A percentile compares a stretch with the other conserved stretches of the same genome.
phyloP scores from a whole-genome alignment of 2,797 vertebrate species.

The Syngnathus acus region DNA sequence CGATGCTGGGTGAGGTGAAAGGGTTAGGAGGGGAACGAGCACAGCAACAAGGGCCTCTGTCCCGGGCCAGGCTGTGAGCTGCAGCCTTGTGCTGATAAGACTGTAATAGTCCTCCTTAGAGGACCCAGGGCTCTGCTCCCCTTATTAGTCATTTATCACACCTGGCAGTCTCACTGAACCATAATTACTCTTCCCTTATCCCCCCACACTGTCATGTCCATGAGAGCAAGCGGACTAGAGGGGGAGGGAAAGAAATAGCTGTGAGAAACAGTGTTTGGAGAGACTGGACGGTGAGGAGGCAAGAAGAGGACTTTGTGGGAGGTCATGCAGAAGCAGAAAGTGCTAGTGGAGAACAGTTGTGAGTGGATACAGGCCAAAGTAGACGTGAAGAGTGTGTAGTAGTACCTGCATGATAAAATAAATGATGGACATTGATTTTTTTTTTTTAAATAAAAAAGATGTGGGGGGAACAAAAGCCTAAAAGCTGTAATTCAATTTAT shows the following conservation, averaged over 20 bases:
- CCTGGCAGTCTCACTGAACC: constrained; percentile 98
- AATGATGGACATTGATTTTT: constrained; percentile 39
- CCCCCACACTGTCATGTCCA: constrained; percentile 93
- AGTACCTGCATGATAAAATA: constrained; percentile 70
- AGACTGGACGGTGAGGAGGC: constrained; percentile 49
- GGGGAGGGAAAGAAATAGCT: constrained; percentile 51
- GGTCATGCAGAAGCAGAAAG: constrained; percentile 35
- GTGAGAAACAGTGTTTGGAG: constrained; percentile 49
- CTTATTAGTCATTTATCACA: constrained; percentile 99
- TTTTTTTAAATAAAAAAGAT: constrained; percentile 22
- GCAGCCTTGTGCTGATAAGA: constrained; percentile 91
- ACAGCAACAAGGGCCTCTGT: constrained; percentile 75
- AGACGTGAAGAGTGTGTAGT: constrained; percentile 58
- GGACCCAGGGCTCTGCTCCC: constrained; percentile 83
- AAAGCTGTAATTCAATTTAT: constrained; percentile 44
- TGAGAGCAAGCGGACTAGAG: constrained; percentile 62
- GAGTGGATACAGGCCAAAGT: constrained; percentile 40
- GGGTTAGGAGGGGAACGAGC: constrained; percentile 62
- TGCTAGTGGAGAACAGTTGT: constrained; percentile 35
- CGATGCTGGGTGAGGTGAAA: constrained; percentile 58
- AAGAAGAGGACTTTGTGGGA: constrained; percentile 25
- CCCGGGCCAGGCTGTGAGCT: constrained; percentile 75
- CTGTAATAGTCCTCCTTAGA: constrained; percentile 99
- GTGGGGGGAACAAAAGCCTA: constrained; percentile 20
- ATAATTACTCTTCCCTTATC: constrained; percentile 99